These are phyloP conservation scores for Eptesicus fuscus DNA, from an alignment of 2,113 vertebrate genomes.

Conservation along the genomic window DNA sequence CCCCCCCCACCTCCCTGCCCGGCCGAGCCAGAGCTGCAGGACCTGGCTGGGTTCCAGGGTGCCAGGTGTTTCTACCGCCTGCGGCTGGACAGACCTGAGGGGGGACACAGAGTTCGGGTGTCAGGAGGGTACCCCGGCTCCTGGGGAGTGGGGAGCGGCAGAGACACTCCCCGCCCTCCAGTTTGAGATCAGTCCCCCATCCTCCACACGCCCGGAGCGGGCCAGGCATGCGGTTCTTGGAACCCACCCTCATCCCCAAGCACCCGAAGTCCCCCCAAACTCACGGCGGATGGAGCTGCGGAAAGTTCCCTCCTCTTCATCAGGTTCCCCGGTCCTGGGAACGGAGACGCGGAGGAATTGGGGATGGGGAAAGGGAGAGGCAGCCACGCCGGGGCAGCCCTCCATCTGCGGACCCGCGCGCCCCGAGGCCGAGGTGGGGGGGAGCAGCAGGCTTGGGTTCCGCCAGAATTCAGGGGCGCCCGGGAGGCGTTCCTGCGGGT, in stretches of 20 bases:
- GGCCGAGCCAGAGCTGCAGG: background rate
- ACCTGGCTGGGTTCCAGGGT: constrained; percentile 12
- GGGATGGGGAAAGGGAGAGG: background rate
- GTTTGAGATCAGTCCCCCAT: background rate
- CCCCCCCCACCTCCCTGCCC: background rate
- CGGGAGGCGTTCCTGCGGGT: background rate
- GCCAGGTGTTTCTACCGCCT: constrained; percentile 65
- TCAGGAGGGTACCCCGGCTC: background rate
- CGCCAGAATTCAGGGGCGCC: background rate
- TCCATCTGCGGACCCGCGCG: background rate
- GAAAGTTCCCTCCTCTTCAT: constrained; percentile 80
- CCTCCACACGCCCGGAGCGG: background rate
- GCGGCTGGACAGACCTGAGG: constrained; percentile 71
- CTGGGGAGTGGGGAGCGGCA: background rate
- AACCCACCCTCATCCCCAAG: background rate
- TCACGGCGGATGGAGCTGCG: constrained; percentile 82
- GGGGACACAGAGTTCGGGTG: background rate
- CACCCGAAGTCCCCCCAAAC: constrained; percentile 1
- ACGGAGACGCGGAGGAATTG: background rate
- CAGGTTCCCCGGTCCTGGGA: constrained; percentile 77
- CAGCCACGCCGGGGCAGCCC: background rate
- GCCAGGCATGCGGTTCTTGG: background rate
- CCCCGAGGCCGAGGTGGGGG: background rate
- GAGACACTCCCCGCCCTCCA: background rate
- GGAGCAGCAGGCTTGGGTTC: background rate